phyloP scores from a whole-genome alignment of 2,797 vertebrate genomes.

The Lerista edwardsae region DNA sequence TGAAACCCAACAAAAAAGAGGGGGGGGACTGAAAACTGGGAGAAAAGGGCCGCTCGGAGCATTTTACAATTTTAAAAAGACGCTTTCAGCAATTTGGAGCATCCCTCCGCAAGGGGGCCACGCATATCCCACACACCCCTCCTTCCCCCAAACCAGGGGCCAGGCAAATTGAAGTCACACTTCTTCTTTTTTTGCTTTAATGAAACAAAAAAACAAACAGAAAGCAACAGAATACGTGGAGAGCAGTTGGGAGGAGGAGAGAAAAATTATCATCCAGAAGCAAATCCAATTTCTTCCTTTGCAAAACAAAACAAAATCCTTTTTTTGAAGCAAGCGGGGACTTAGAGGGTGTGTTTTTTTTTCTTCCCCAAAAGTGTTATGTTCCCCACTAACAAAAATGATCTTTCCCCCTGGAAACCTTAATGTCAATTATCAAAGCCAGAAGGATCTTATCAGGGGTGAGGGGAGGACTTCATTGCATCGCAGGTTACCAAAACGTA shows the following conservation, averaged over 20 bases:
- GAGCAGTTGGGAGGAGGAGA: background rate
- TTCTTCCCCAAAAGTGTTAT: background rate
- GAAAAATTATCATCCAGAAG: background rate
- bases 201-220: background rate
- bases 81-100: too few species aligned
- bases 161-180: background rate
- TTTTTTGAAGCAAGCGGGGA: background rate
- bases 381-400: background rate
- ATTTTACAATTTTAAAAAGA: too few species aligned
- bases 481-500: slow-evolving; percentile 10
- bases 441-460: slow-evolving; percentile 7
- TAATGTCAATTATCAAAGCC: background rate
- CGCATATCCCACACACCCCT: too few species aligned
- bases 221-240: background rate
- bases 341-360: background rate
- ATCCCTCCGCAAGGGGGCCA: too few species aligned
- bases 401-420: background rate
- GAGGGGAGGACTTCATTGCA: background rate
- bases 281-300: background rate
- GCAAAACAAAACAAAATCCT: background rate
- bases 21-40: background rate
- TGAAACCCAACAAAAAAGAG: too few species aligned
- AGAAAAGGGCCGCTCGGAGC: background rate
- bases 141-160: background rate
- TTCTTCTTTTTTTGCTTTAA: too few species aligned